These are phyloP conservation scores for Hermaeophaga mercurialis DNA, from an alignment of 2,888 invertebrate species.

Conservation along the genomic window DNA sequence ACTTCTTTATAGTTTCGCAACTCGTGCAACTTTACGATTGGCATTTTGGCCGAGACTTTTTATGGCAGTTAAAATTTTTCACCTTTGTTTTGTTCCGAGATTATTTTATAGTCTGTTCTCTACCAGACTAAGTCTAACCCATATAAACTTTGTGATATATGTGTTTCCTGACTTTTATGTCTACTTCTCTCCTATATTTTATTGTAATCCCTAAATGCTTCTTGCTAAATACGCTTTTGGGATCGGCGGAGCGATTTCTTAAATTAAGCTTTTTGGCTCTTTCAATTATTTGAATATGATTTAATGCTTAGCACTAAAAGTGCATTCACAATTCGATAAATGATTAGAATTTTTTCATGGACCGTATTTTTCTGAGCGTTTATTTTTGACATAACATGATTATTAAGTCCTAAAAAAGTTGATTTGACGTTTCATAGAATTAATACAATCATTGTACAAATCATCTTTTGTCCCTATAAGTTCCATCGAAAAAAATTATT, in stretches of 20 bases:
- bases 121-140: slow-evolving; percentile 54
- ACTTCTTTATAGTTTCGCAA: slow-evolving; percentile 50
- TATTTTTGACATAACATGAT: too few species aligned
- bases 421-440: too few species aligned
- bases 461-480: too few species aligned
- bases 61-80: slow-evolving; percentile 56
- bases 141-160: slow-evolving; percentile 59
- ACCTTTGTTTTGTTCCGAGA: slow-evolving; percentile 55
- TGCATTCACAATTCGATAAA: too few species aligned
- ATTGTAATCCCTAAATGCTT: slow-evolving; percentile 25
- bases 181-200: slow-evolving; percentile 39
- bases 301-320: too few species aligned
- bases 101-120: slow-evolving; percentile 56
- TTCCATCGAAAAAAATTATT: too few species aligned
- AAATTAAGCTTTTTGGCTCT: slow-evolving; percentile 1
- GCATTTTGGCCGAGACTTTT: slow-evolving; percentile 52
- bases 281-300: slow-evolving; percentile 4
- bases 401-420: too few species aligned
- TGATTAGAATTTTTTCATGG: too few species aligned
- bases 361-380: too few species aligned
- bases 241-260: background rate
- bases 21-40: slow-evolving; percentile 53
- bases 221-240: slow-evolving; percentile 20
- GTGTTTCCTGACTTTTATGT: slow-evolving; percentile 55
- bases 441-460: too few species aligned